Evolutionary conservation across 1,140 invertebrate species (phyloP).

Genomic region (fruit fly (Drosophila melanogaster)): Release_6_plus_ISO1_MT NT_033777.3:10772001-10772500

Average conservation of each 20-base stretch:
- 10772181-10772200: slow-evolving; percentile 88
- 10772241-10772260: slow-evolving; percentile 85
- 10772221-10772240: slow-evolving; percentile 86
- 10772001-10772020: background rate
- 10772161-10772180: slow-evolving; percentile 87
- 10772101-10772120: slow-evolving; percentile 77
- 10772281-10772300: slow-evolving; percentile 75
- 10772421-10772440: slow-evolving; percentile 86
- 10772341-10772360: slow-evolving; percentile 86
- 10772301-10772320: slow-evolving; percentile 78
- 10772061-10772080: slow-evolving; percentile 64
- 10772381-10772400: slow-evolving; percentile 70
- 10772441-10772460: slow-evolving; percentile 86
- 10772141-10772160: slow-evolving; percentile 89
- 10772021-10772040: background rate
- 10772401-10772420: slow-evolving; percentile 73
- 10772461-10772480: slow-evolving; percentile 85
- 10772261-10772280: slow-evolving; percentile 73
- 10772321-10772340: slow-evolving; percentile 75
- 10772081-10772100: slow-evolving; percentile 85
- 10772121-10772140: slow-evolving; percentile 90
- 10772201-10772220: slow-evolving; percentile 86
- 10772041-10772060: background rate
- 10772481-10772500: slow-evolving; percentile 72
- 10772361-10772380: slow-evolving; percentile 68